A percentile compares a stretch with the other conserved stretches of the same genome.
Evolutionary conservation across 2,113 vertebrate species (phyloP).

Genomic region (Limnothrissa miodon): DNA sequence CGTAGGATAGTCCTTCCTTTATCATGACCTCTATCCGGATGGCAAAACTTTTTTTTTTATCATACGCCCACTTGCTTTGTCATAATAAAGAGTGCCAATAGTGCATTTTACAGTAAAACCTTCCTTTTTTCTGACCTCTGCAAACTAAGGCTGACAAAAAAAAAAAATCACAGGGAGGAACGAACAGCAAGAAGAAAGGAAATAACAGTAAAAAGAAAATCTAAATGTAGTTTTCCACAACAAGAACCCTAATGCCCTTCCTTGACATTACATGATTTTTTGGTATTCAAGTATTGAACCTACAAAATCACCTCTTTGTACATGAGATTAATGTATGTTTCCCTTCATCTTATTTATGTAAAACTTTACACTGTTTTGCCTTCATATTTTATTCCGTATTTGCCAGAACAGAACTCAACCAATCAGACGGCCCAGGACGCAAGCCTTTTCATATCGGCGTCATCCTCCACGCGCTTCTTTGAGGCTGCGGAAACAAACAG

Average conservation of each 20-base stretch:
- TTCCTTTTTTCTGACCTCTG: background rate
- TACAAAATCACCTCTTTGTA: background rate
- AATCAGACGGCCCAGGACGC: background rate
- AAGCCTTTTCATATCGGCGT: conserved; percentile 1
- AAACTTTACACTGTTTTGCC: background rate
- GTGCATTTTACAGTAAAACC: background rate
- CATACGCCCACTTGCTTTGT: background rate
- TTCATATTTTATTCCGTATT: background rate
- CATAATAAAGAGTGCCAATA: background rate
- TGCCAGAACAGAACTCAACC: background rate
- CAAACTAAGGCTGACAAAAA: background rate
- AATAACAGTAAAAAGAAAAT: background rate
- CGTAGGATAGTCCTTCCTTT: too few relatives aligned
- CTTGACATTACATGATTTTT: background rate
- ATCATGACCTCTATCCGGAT: too few relatives aligned
- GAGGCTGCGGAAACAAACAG: background rate
- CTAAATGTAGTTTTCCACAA: background rate
- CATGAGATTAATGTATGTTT: conserved; percentile 2
- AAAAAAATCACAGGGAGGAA: too few relatives aligned
- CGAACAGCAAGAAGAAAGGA: too few relatives aligned
- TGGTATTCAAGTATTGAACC: background rate
- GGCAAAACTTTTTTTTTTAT: too few relatives aligned
- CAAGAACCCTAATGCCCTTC: too few relatives aligned
- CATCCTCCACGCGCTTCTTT: conserved; percentile 7
- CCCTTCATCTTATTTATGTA: background rate